Conservation (phyloP, 2,888 invertebrate genomes). For the Clitarchus hookeri region DNA sequence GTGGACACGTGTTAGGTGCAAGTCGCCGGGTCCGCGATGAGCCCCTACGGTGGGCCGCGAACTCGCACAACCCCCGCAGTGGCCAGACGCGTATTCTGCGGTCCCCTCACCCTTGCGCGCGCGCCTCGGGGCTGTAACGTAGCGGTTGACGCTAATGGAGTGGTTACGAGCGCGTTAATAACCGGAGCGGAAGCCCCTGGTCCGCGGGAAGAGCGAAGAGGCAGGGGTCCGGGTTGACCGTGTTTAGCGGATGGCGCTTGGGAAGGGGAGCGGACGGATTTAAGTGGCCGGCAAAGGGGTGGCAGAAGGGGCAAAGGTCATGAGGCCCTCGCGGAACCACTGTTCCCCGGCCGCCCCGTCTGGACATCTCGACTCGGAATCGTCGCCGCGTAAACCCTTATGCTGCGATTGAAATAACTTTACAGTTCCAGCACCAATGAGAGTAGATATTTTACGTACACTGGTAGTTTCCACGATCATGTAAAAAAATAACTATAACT, state of each 20-base stretch:
- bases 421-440: too few relatives aligned
- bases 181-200: slow-evolving; percentile 3
- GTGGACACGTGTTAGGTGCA: not conserved
- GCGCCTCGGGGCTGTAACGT: not conserved
- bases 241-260: not conserved
- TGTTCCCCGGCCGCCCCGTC: not conserved
- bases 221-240: not conserved
- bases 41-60: not conserved
- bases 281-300: not conserved
- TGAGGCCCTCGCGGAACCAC: not conserved
- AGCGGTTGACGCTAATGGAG: slow-evolving; percentile 9
- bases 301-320: not conserved
- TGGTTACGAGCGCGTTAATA: slow-evolving; percentile 3
- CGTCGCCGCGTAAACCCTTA: too few relatives aligned
- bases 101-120: not conserved
- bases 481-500: too few relatives aligned
- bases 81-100: not conserved
- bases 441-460: too few relatives aligned
- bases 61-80: not conserved
- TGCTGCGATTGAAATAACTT: too few relatives aligned
- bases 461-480: too few relatives aligned
- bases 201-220: not conserved
- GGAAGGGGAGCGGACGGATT: too few relatives aligned
- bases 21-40: not conserved
- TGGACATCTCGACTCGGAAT: too few relatives aligned